phyloP scores from a whole-genome alignment of 1,140 invertebrate genomes.

The Heliothis virescens region DNA sequence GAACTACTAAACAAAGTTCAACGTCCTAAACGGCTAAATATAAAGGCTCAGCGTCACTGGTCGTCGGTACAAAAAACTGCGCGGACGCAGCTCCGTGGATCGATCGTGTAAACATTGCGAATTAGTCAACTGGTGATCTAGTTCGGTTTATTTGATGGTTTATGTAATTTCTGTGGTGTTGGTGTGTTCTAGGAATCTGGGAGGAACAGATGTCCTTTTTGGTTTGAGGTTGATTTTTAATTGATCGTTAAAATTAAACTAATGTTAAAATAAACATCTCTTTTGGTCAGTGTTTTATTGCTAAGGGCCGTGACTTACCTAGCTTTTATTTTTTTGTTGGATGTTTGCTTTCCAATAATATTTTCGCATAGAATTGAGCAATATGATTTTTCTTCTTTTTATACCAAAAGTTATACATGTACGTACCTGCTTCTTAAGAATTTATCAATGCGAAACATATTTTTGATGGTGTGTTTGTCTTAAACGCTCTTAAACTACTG shows the following conservation, averaged over 20 bases:
- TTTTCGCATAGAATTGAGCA: too few species aligned
- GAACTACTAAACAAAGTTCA: constrained; percentile 65
- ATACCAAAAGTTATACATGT: too few species aligned
- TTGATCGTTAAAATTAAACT: background rate
- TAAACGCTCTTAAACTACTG: too few species aligned
- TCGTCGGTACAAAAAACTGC: constrained; percentile 33
- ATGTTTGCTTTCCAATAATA: too few species aligned
- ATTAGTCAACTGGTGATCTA: constrained; percentile 19
- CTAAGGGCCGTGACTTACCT: too few species aligned
- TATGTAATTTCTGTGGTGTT: background rate
- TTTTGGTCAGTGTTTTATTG: too few species aligned
- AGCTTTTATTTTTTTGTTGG: too few species aligned
- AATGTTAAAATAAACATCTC: background rate
- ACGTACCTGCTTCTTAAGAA: too few species aligned
- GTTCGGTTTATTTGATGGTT: constrained; percentile 11
- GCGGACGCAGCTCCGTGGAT: background rate
- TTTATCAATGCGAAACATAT: too few species aligned
- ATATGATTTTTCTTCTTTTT: too few species aligned
- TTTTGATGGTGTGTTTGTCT: too few species aligned
- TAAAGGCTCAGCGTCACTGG: constrained; percentile 46
- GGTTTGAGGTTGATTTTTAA: background rate
- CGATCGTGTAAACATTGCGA: constrained; percentile 24
- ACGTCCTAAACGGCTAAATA: constrained; percentile 77
- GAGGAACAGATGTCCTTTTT: background rate
- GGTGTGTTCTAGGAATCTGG: background rate